These are phyloP conservation scores for Pygoscelis antarcticus DNA, from an alignment of 2,113 vertebrate species.

Conservation along the genomic window DNA sequence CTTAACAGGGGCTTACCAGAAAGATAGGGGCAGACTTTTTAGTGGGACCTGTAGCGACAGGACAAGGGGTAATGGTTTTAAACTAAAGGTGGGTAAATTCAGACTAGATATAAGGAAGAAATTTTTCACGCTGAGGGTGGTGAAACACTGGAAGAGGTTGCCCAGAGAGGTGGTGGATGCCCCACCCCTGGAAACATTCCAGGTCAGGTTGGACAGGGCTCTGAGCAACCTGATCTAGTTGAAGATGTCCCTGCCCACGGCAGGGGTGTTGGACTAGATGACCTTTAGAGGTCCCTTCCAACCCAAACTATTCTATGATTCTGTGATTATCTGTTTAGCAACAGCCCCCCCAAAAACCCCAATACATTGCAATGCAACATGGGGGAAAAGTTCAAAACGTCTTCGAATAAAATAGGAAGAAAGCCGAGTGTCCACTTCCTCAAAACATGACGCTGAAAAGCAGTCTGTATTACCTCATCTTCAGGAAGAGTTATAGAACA, in stretches of 20 bases:
- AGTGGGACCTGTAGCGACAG: rapidly evolving
- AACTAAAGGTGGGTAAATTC: not conserved
- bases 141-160: not conserved
- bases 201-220: not conserved
- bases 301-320: not conserved
- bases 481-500: not conserved
- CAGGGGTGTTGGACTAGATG: not conserved
- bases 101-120: not conserved
- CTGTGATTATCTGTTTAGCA: not conserved
- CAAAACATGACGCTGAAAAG: not conserved
- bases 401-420: not conserved
- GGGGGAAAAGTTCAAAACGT: not conserved
- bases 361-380: not conserved
- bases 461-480: not conserved
- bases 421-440: not conserved
- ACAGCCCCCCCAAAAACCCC: not conserved
- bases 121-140: not conserved
- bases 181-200: not conserved
- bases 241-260: not conserved
- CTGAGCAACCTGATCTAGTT: not conserved
- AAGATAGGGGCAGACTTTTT: not conserved
- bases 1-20: not conserved
- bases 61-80: not conserved
- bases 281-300: not conserved
- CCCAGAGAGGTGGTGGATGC: not conserved